These are phyloP conservation scores for Bucco capensis DNA, from an alignment of 2,113 vertebrate genomes.

Conservation along the genomic window DNA sequence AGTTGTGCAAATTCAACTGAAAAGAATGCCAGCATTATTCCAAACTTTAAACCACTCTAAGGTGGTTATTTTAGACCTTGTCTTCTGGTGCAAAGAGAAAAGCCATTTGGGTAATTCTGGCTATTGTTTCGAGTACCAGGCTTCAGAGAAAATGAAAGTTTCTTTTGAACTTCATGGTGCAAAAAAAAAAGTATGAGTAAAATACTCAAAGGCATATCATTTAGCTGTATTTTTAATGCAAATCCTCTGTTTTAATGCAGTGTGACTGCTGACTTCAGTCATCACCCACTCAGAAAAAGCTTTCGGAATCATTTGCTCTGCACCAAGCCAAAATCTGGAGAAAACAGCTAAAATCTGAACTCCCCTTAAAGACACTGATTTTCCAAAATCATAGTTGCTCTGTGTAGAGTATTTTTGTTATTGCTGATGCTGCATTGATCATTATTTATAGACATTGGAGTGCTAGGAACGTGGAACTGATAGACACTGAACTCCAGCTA, in stretches of 20 bases:
- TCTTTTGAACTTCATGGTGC: neutral
- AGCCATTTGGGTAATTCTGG: neutral
- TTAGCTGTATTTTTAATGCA: constrained; percentile 7
- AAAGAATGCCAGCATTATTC: neutral
- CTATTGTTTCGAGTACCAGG: neutral
- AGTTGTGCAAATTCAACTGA: neutral
- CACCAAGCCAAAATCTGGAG: neutral
- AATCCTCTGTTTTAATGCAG: constrained; percentile 39
- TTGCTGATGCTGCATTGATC: neutral
- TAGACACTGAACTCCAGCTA: neutral
- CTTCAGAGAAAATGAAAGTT: neutral
- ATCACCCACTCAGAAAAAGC: constrained; percentile 27
- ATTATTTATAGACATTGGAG: neutral
- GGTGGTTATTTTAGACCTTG: neutral
- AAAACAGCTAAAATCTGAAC: neutral
- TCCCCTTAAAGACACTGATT: neutral
- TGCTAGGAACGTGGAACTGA: neutral
- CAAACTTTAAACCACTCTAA: neutral
- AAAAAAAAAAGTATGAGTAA: neutral
- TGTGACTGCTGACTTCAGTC: constrained; percentile 9
- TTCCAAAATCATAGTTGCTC: neutral
- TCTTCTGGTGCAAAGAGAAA: neutral
- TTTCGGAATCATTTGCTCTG: neutral
- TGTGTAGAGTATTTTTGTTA: neutral
- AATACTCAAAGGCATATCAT: neutral